Conservation (phyloP, 2,888 invertebrate species). For the Epicampocera succincta region DNA sequence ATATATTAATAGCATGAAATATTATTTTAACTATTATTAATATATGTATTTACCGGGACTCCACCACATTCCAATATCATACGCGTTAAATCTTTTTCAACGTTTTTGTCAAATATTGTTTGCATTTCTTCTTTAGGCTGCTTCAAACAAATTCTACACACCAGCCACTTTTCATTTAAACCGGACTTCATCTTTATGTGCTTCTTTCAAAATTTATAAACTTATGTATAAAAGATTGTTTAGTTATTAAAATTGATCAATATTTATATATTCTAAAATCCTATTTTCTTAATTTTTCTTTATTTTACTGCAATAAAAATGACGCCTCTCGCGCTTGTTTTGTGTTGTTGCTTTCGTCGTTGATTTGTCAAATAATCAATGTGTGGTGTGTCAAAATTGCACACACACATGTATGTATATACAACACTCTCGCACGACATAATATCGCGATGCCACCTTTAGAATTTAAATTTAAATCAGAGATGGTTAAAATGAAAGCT, state of each 20-base stretch:
- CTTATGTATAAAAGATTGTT: not conserved
- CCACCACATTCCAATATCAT: slow-evolving; percentile 79
- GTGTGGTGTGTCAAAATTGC: slow-evolving; percentile 30
- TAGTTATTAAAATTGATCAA: not conserved
- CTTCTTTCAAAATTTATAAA: not conserved
- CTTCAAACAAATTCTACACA: slow-evolving; percentile 77
- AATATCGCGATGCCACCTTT: not conserved
- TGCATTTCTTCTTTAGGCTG: slow-evolving; percentile 78
- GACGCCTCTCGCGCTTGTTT: slow-evolving; percentile 62
- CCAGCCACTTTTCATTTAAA: slow-evolving; percentile 77
- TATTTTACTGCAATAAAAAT: slow-evolving; percentile 51
- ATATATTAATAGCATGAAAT: not conserved
- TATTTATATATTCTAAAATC: not conserved
- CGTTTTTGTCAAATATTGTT: slow-evolving; percentile 76
- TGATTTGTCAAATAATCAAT: slow-evolving; percentile 60
- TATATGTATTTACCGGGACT: slow-evolving; percentile 75
- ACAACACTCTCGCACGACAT: not conserved
- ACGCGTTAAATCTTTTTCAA: slow-evolving; percentile 76
- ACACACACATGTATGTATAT: not conserved
- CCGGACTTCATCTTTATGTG: slow-evolving; percentile 74
- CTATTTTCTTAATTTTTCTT: slow-evolving; percentile 39
- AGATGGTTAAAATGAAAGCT: too few species aligned
- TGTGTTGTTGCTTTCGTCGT: slow-evolving; percentile 51
- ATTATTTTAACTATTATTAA: not conserved
- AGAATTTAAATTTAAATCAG: too few species aligned